Evolutionary conservation across 1,140 invertebrate species (phyloP), one percentile per base, ranked within the genome.

Genomic region (Diabrotica undecimpunctata): DNA sequence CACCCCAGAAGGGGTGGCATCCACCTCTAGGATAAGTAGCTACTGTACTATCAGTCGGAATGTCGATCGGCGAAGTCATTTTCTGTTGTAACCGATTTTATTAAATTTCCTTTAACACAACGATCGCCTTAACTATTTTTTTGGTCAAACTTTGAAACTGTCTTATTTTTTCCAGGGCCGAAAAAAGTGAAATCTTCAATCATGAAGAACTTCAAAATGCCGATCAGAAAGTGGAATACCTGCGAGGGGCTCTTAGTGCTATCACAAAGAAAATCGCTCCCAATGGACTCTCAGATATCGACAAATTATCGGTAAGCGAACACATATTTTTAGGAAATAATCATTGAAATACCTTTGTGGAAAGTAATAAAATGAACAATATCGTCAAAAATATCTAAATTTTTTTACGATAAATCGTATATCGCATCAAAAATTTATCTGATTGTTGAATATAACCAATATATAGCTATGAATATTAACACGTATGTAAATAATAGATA

Each of bases 161-260:
- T 52, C 25, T 25, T 25, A 25, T 25, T 60, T 59, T 0, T 75
- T 79, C 35, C 76, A 96, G 93, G 82, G 90, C 90, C 76, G 93
- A 93, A 69, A 94, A 93, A 79, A 90, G 89, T 58, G 94, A 96
- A 79, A 87, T 89, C 5, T 79, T 95, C 9, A 91, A 90, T 53
- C 70, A 78, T 73, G 92, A 95, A 81, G 94, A 96, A 80, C 82
- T 97, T 54, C 87, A 91, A 78, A 87, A 84, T 64, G 91, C 92
- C 38, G 94, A 97, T 72, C 89, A 89, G 70, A 88, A 91, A 79
- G 92, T 96, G 5, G 94, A 97, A 64, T 86, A 90, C 70, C 88
- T 97, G 25, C 87, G 88, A 71, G 85, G 87, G 78, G 90, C 90
- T 35, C 79, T 91, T 56, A 84, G 86, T 63, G 83, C 86, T 78